These are phyloP conservation scores for Daphoenositta chrysoptera DNA, from an alignment of 2,113 vertebrate species.

Conservation along the genomic window DNA sequence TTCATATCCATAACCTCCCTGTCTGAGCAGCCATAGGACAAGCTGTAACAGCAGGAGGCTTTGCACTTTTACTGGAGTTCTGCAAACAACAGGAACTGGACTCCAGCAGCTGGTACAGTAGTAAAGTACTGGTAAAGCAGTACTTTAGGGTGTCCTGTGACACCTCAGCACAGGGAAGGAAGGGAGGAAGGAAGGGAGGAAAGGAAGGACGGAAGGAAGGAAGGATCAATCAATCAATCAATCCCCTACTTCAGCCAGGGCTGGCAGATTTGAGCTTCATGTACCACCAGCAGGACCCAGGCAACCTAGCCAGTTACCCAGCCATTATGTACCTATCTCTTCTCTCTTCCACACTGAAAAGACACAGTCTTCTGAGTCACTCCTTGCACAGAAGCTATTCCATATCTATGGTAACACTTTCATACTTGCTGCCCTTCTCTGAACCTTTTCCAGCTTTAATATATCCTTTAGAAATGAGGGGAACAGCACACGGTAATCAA, in stretches of 20 bases:
- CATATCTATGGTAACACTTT: neutral
- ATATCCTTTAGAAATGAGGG: neutral
- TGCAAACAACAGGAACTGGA: neutral
- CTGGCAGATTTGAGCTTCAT: neutral
- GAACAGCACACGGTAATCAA: neutral
- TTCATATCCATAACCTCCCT: neutral
- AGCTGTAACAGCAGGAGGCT: neutral
- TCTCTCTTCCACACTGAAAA: neutral
- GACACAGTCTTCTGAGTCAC: neutral
- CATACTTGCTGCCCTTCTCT: neutral
- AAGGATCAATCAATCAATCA: too few species aligned
- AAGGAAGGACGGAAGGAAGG: too few species aligned
- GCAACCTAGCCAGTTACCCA: neutral
- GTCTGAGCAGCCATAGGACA: neutral
- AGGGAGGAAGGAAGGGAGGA: too few species aligned
- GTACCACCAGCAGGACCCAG: neutral
- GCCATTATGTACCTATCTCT: neutral
- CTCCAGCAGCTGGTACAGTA: neutral
- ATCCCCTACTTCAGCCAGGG: neutral
- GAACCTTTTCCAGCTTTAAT: slow-evolving; percentile 1
- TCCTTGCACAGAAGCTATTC: neutral
- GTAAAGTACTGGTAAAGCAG: too few species aligned
- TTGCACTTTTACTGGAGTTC: neutral
- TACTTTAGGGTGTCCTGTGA: neutral
- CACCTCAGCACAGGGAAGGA: neutral